These are phyloP conservation scores for Motacilla alba DNA, from an alignment of 2,113 vertebrate genomes.

Conservation along the genomic window DNA sequence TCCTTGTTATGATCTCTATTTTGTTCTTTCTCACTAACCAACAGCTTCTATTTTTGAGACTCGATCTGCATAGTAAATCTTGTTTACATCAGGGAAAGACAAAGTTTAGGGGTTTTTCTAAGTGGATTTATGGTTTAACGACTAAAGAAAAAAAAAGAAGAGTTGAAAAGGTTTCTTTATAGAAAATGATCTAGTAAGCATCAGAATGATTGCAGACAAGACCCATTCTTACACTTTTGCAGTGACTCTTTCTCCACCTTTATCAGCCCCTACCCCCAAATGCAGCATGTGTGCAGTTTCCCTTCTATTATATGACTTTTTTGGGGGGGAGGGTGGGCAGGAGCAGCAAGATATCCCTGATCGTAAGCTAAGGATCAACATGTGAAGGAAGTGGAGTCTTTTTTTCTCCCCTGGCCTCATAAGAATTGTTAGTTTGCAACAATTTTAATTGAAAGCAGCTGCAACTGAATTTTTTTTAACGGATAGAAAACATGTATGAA, in stretches of 20 bases:
- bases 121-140: slow-evolving; percentile 26
- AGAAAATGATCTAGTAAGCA: slow-evolving; percentile 43
- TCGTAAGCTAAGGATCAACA: slow-evolving; percentile 52
- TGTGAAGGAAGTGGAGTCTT: slow-evolving; percentile 48
- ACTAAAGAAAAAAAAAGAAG: not conserved
- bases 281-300: not conserved
- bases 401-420: slow-evolving; percentile 43
- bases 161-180: not conserved
- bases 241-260: not conserved
- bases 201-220: not conserved
- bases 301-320: slow-evolving; percentile 26
- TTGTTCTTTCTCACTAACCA: slow-evolving; percentile 21
- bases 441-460: slow-evolving; percentile 81
- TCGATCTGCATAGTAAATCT: slow-evolving; percentile 16
- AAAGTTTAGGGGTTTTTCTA: not conserved
- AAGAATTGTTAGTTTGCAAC: slow-evolving; percentile 73
- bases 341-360: slow-evolving; percentile 36
- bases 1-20: not conserved
- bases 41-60: slow-evolving; percentile 50
- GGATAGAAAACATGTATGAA: not conserved
- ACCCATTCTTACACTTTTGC: slow-evolving; percentile 28
- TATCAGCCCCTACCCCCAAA: slow-evolving; percentile 1
- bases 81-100: slow-evolving; percentile 8
- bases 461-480: slow-evolving; percentile 38
- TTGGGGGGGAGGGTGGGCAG: not conserved